Evolutionary conservation across 2,113 vertebrate species (phyloP), one percentile per base, ranked within the genome.

Genomic region (Atrichornis clamosus): DNA sequence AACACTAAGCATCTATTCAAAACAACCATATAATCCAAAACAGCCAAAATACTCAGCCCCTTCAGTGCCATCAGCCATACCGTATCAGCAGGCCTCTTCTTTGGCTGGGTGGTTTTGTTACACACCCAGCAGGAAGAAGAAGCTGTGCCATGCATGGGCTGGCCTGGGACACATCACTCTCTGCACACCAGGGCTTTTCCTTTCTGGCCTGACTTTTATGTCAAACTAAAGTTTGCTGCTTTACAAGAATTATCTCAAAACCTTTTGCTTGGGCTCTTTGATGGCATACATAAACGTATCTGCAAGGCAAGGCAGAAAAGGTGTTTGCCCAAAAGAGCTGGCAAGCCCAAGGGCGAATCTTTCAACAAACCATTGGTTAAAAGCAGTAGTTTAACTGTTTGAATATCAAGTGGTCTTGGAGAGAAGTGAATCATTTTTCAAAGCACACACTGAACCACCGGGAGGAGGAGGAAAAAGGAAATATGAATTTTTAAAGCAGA

Each of bases 401-500:
- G 65, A 84, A 76, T 87, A 74, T 35, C 64, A 97, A 95, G 47
- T 4, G 2, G n/a, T 23, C 76, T 94, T 32, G 1, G 16, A 87
- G 33, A 63, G 20, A 73, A 58, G 56, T 4, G 22, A 76, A 28
- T 60, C 4, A 70, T 88, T 96, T 88, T 91, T 90, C 70, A 86
- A 91, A 83, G 22, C n/a, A 41, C 75, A 60, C 67, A 49, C 56
- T 86, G 50, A 70, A 69, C 76, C 75, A 86, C 42, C 0, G 1
- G 26, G 39, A 87, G 53, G 63, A 82, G 59, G 30, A 81, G 4
- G 27, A 44, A 81, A 91, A 81, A 84, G 68, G 65, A 89, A 84
- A 80, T 41, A 68, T 28, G 10, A 80, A 86, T 91, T 89, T 94
- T 93, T 90, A 80, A 95, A 86, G 70, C 18, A 27, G 30, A 87